Conservation (phyloP, 2,888 invertebrate genomes). For the Parasteatoda lunata region DNA sequence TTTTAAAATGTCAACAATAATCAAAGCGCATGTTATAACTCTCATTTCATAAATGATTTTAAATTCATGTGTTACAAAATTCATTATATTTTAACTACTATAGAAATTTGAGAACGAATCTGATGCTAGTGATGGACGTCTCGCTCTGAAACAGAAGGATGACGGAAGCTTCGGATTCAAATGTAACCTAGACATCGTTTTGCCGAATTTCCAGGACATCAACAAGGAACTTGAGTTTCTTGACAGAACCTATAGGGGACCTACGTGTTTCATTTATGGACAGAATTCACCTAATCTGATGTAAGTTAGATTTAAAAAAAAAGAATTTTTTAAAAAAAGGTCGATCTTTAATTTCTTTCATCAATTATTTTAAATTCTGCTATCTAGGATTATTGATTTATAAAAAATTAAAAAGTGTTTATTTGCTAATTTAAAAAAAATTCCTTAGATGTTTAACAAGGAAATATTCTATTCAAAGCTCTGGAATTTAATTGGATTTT, state of each 20-base stretch:
- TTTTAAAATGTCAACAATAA: not conserved
- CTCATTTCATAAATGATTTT: not conserved
- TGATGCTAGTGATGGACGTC: too few relatives aligned
- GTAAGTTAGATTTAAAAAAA: constrained; percentile 16
- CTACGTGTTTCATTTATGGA: constrained; percentile 40
- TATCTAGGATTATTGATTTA: not conserved
- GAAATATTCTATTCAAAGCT: not conserved
- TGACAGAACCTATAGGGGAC: constrained; percentile 11
- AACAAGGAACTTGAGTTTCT: not conserved
- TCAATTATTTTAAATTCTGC: not conserved
- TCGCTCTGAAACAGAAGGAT: not conserved
- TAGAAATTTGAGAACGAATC: too few relatives aligned
- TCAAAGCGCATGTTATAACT: not conserved
- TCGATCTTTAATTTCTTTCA: not conserved
- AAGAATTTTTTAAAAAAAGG: not conserved
- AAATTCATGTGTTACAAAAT: not conserved
- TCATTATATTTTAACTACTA: not conserved
- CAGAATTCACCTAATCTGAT: constrained; percentile 19
- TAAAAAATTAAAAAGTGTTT: not conserved
- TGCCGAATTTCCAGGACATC: not conserved
- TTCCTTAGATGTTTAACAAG: not conserved
- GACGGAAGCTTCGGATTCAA: constrained; percentile 5
- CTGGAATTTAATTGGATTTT: too few relatives aligned
- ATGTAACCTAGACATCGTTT: not conserved
- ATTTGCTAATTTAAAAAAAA: not conserved